Percentiles rank a stretch among this genome's conserved stretches.
Evolutionary conservation across 2,797 vertebrate species (phyloP).

Genomic region (Enteromius radiatus): DNA sequence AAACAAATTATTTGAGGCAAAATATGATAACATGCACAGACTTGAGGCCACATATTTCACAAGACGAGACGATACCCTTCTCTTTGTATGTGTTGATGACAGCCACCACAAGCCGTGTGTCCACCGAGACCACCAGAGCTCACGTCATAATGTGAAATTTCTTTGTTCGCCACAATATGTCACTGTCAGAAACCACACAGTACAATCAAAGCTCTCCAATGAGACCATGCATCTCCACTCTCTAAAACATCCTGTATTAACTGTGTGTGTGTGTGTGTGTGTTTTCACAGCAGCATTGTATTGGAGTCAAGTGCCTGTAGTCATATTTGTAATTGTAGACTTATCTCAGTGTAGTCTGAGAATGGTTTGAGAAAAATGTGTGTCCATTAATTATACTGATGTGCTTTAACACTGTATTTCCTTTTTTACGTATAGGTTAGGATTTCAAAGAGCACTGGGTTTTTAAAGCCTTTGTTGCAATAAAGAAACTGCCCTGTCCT

Average conservation of each 20-base stretch:
- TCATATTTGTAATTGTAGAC: slow-evolving; percentile 2
- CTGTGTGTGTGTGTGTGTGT: background rate
- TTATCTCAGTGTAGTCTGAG: slow-evolving; percentile 7
- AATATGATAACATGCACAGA: background rate
- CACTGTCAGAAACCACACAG: background rate
- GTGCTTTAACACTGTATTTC: background rate
- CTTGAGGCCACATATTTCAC: background rate
- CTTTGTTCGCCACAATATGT: background rate
- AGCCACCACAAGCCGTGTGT: background rate
- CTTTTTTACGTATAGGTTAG: slow-evolving; percentile 3
- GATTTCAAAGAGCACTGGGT: background rate
- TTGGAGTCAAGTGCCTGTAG: slow-evolving; percentile 8
- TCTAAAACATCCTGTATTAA: background rate
- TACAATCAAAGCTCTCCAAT: slow-evolving; percentile 25
- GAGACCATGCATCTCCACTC: background rate
- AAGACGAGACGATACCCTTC: background rate
- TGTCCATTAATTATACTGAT: slow-evolving; percentile 7
- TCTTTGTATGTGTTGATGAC: background rate
- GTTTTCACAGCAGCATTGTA: background rate
- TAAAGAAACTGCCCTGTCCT: slow-evolving; percentile 28
- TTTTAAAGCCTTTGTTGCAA: slow-evolving; percentile 2
- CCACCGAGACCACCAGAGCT: background rate
- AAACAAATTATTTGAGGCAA: slow-evolving; percentile 9
- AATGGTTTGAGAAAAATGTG: background rate
- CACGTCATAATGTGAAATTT: background rate